Evolutionary conservation across 2,797 vertebrate species (phyloP), one percentile per base, ranked within the genome.

Genomic region (Poecile montanus): DNA sequence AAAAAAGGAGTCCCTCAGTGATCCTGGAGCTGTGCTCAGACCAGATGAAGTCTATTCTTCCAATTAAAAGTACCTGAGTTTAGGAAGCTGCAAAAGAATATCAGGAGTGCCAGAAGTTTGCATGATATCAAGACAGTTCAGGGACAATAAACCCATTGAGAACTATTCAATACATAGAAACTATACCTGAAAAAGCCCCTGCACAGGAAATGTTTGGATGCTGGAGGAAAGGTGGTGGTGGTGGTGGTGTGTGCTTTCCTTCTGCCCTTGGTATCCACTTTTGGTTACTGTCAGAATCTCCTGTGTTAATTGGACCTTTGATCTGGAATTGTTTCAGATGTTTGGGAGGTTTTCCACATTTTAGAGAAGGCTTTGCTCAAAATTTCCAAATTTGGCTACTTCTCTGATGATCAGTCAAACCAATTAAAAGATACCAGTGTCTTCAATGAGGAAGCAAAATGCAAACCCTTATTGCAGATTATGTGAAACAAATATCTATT

Each of bases 141-240:
- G 18, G 42, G 44, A 45, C 45, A 45, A 45, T 23, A 76, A 70
- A 45, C 7, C 27, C 2, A 0, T 2, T 29, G 44, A 72, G 25
- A 18, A 50, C 68, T 63, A 42, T 17, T 57, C 13, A 36, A 7
- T 13, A n/a, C 9, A 9, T 22, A 34, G 26, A 74, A 84, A 36
- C 3, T 12, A 0, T 21, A 18, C 9, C 40, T 7, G 8, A 54
- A 70, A 47, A 75, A 44, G 2, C 1, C 19, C n/a, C 42, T 44
- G 30, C 78, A 13, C 12, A 45, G 36, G 45, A 67, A 77, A 42
- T 10, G 3, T 61, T 60, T 63, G 13, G 16, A 26, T 68, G 13
- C 26, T 78, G 50, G 29, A 63, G 34, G 48, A 63, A 29, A 63
- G 32, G 13, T 60, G 25, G 7, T 40, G 38, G 38, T 40, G 38